Conservation (phyloP, 2,113 vertebrate genomes). For the Carassius gibelio region DNA sequence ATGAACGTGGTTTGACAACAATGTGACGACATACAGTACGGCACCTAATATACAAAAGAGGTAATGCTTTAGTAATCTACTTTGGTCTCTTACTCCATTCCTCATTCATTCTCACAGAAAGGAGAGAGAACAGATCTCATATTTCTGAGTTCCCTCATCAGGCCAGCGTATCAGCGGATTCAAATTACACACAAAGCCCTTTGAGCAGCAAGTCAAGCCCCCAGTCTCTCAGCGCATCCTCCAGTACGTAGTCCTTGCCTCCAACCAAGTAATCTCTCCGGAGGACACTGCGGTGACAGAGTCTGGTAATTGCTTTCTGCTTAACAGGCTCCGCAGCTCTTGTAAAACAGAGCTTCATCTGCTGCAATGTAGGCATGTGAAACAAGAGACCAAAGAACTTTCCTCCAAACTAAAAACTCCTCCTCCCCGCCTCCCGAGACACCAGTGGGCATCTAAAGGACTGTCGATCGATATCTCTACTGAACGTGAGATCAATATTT, state of each 20-base stretch:
- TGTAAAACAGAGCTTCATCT: conserved; percentile 53
- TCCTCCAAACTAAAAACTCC: conserved; percentile 43
- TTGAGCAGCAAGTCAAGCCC: conserved; percentile 48
- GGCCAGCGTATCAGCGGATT: conserved; percentile 44
- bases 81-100: background rate
- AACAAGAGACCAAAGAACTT: conserved; percentile 47
- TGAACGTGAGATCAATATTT: conserved; percentile 55
- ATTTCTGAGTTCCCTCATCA: conserved; percentile 12
- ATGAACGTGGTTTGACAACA: background rate
- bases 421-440: conserved; percentile 16
- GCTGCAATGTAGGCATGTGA: conserved; percentile 36
- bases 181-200: conserved; percentile 49
- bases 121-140: conserved; percentile 12
- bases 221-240: conserved; percentile 53
- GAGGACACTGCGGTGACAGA: conserved; percentile 56
- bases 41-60: conserved; percentile 6
- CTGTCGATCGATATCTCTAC: conserved; percentile 43
- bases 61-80: conserved; percentile 11
- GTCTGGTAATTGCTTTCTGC: conserved; percentile 59
- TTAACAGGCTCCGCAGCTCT: conserved; percentile 47
- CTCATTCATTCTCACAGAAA: background rate
- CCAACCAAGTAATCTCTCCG: conserved; percentile 58
- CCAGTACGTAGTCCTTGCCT: conserved; percentile 50
- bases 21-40: background rate
- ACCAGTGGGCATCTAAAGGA: conserved; percentile 34